Base-by-base conservation (phyloP, 1,140 invertebrate genomes). In the Cheumatopsyche charites region DNA sequence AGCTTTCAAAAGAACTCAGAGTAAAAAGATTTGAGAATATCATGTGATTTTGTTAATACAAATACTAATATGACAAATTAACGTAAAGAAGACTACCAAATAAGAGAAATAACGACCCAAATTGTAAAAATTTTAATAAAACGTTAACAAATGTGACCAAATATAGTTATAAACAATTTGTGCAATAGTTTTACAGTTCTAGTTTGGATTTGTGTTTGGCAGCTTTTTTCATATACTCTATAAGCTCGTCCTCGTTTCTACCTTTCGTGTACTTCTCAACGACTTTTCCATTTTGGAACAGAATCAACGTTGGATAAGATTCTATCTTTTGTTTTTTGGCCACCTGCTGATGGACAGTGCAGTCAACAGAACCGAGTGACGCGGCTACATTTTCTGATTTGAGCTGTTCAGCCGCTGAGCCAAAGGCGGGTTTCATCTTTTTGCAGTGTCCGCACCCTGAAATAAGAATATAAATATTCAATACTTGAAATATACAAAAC, bases 401-500 rank as follows among this genome's bases (percentile, higher is more conserved):
- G 72, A 90, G 83, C 63, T 86, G 81, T 66, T 85, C 85, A 49
- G 91, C 91, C 17, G 89, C 90, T 52, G 81, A 78, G 47, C 81
- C 83, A 78, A 88, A 91, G 73, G 91, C 88, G 19, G 91, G 90
- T 80, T 92, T 92, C 62, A 90, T 87, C 77, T 86, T 87, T 77
- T 91, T 92, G 78, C 91, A 92, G 79, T 92, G 90, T 6, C 90
- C 90, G 84, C 91, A 92, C 90, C 90, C 89, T 91, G 75, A 45
- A 78, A 78, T 72, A 67, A 43, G 47, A 12, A 15, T 62, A 47
- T 7, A 47, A 58, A 12, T 23, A 19, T 75, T 45, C 4, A 12
- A 43, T 25, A 70, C 0, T 36, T 43, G 52, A 47, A 66, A 45
- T 17, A 43, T 45, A 43, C 13, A 5, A 62, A 11, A 15, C 2